Evolutionary conservation across 2,113 vertebrate species (phyloP), one percentile per base, ranked within the genome.

Genomic region (Jaculus jaculus): DNA sequence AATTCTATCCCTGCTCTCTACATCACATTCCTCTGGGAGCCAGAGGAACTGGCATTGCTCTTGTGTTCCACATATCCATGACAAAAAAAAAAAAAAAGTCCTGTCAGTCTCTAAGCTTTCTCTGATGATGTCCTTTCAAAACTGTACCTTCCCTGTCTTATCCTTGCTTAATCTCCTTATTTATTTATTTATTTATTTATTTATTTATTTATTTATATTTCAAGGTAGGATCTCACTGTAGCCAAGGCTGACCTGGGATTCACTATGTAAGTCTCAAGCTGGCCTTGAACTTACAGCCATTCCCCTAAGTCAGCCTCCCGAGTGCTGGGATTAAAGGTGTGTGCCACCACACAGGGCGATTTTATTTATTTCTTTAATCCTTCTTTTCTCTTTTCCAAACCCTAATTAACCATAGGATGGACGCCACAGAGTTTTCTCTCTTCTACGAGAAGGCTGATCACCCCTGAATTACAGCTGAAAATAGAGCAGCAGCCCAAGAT

Each of bases 401-500:
- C 39, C 28, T 6, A 18, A 58, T 20, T 5, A 32, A 21, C 20
- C 39, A 63, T 0, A 9, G 3, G 17, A 65, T 0, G 4, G 65
- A 51, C 1, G 10, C 28, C 34, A 66, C 1, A 37, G 82, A 24
- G 12, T 72, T 60, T 69, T 39, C 72, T 90, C 54, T 58, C 24
- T 37, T 10, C 71, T 34, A 0, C 10, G 20, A 73, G 68, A 30
- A 20, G 2, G 37, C 5, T 3, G 32, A 74, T n/a, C n/a, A 23
- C 16, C 68, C 66, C 71, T 34, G 37, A 68, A 71, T 34, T 7
- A 63, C 73, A 47, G 16, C 7, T 28, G 18, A 90, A 78, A 24
- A 47, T 0, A 1, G 16, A 51, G 24, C 21, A 2, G 24, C 0
- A 1, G 60, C 39, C 32, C 26, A 34, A 39, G 24, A n/a, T 0